Percentiles rank a stretch among this genome's conserved stretches.
phyloP scores from a whole-genome alignment of 2,888 invertebrate species.

The Hydraecia micacea region DNA sequence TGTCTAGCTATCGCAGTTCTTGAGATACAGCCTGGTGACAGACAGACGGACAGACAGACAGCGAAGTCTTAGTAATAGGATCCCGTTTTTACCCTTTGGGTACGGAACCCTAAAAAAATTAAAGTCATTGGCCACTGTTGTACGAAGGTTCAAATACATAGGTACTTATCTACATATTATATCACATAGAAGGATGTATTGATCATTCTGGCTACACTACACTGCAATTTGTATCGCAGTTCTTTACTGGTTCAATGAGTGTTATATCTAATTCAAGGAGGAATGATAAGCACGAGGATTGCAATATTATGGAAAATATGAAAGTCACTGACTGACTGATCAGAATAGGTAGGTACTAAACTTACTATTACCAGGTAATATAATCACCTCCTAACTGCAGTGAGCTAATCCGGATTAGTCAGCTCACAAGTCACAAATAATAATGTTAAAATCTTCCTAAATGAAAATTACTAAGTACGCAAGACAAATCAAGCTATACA shows the following conservation, averaged over 20 bases:
- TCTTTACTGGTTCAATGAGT: conserved; percentile 1
- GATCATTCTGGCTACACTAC: no score
- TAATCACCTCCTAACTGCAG: background rate
- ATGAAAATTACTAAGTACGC: background rate
- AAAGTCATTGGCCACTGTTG: conserved; percentile 24
- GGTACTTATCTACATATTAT: conserved; percentile 2
- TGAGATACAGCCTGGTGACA: no score
- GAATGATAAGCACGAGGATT: background rate
- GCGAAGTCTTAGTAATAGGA: no score
- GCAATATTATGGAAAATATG: background rate
- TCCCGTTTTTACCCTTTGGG: no score
- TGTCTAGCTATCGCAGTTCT: no score
- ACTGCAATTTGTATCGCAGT: conserved; percentile 1
- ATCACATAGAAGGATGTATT: no score
- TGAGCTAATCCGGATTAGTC: background rate
- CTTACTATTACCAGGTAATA: background rate
- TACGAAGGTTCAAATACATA: background rate
- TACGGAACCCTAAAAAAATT: no score
- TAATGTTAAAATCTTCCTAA: background rate
- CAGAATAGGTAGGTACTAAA: background rate
- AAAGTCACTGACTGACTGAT: conserved; percentile 10
- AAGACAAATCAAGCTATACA: no score
- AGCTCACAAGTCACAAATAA: background rate
- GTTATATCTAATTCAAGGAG: background rate
- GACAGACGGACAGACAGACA: no score